Conservation (phyloP, 1,140 invertebrate species). For the Lucilia sericata region DNA sequence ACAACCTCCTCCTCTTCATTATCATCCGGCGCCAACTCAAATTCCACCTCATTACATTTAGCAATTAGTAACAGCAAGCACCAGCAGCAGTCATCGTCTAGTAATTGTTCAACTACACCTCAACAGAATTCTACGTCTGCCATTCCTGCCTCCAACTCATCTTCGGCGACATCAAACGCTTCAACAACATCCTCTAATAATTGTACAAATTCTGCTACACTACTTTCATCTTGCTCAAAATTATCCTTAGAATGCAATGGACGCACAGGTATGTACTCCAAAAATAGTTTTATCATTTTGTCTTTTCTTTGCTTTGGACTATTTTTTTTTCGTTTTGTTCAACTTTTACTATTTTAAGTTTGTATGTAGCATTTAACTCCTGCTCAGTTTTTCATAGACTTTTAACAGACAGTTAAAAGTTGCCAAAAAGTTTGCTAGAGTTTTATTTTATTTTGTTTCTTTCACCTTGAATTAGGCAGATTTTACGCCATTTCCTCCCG, state of each 20-base stretch:
- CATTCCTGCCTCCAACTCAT: constrained; percentile 56
- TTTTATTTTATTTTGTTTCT: background rate
- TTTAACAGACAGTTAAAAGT: constrained; percentile 17
- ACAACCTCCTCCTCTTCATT: background rate
- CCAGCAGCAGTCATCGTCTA: constrained; percentile 49
- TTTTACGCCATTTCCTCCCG: background rate
- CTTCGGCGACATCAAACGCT: constrained; percentile 52
- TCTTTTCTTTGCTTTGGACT: background rate
- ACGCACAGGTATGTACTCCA: constrained; percentile 68
- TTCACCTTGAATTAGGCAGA: constrained; percentile 9
- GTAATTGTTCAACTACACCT: background rate
- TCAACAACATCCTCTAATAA: constrained; percentile 49
- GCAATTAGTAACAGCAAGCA: constrained; percentile 59
- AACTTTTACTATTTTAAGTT: constrained; percentile 15
- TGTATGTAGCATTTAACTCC: background rate
- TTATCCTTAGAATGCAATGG: constrained; percentile 66
- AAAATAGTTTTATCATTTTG: constrained; percentile 43
- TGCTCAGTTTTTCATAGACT: background rate
- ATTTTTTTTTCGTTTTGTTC: too few relatives aligned
- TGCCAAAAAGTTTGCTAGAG: background rate
- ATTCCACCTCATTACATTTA: constrained; percentile 30
- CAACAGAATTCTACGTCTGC: constrained; percentile 55
- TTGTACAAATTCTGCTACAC: constrained; percentile 14
- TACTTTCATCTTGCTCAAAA: constrained; percentile 51
- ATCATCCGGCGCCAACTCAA: background rate